These are phyloP conservation scores for Spea bombifrons DNA, from an alignment of 2,113 vertebrate species.

Conservation along the genomic window DNA sequence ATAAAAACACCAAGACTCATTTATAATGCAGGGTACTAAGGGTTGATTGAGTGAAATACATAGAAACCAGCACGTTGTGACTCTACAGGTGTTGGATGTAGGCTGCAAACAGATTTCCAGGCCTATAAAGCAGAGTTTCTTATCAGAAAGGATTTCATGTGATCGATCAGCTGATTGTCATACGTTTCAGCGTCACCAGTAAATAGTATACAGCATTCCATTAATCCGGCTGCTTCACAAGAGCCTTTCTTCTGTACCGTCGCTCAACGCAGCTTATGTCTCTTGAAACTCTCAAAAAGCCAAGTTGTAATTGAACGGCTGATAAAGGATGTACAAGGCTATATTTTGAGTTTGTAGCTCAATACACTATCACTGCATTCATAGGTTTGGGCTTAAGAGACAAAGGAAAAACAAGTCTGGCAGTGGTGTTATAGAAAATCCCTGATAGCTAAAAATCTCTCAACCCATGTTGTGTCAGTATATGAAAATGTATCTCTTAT, in stretches of 20 bases:
- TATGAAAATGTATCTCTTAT: too few relatives aligned
- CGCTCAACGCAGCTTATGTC: constrained; percentile 34
- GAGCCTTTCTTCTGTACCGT: constrained; percentile 44
- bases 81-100: not conserved
- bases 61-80: too few relatives aligned
- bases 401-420: not conserved
- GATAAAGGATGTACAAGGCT: constrained; percentile 31
- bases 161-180: constrained; percentile 38
- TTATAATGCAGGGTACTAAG: too few relatives aligned
- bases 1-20: too few relatives aligned
- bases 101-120: not conserved
- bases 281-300: constrained; percentile 39
- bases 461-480: not conserved
- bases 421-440: not conserved
- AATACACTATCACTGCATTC: constrained; percentile 14
- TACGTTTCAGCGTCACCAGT: constrained; percentile 44
- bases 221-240: constrained; percentile 46
- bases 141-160: constrained; percentile 28
- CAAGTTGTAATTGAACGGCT: constrained; percentile 26
- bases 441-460: not conserved
- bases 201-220: constrained; percentile 42
- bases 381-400: not conserved
- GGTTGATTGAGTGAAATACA: too few relatives aligned
- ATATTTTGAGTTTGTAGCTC: constrained; percentile 17
- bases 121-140: constrained; percentile 14